phyloP scores from a whole-genome alignment of 1,140 invertebrate genomes.

The Cydia pomonella region DNA sequence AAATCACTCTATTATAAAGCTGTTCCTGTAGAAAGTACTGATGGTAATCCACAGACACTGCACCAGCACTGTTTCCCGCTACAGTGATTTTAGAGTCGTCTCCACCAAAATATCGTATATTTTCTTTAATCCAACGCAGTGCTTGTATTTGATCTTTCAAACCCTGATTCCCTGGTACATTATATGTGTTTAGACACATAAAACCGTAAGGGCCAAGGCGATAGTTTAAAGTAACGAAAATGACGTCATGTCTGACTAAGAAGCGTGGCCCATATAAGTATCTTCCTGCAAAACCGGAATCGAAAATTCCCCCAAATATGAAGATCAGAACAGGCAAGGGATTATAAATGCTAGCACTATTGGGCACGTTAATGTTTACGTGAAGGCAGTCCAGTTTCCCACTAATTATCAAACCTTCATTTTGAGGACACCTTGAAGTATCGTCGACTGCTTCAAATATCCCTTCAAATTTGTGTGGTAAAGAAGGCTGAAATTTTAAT shows the following conservation, averaged over 20 bases:
- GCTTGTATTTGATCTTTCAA: conserved; percentile 86
- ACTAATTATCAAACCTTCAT: conserved; percentile 24
- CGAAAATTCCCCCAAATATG: conserved; percentile 86
- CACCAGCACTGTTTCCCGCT: conserved; percentile 85
- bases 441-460: conserved; percentile 36
- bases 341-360: conserved; percentile 33
- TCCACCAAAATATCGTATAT: conserved; percentile 86
- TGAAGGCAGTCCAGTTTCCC: conserved; percentile 48
- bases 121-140: conserved; percentile 83
- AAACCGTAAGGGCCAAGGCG: conserved; percentile 85
- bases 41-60: conserved; percentile 51
- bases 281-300: conserved; percentile 70
- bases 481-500: background rate
- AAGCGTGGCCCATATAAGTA: conserved; percentile 76
- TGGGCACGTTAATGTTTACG: conserved; percentile 48
- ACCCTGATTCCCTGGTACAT: conserved; percentile 86
- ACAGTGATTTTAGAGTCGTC: conserved; percentile 83
- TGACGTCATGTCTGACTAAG: conserved; percentile 47
- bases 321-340: conserved; percentile 84
- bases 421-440: conserved; percentile 32
- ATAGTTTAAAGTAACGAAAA: conserved; percentile 77
- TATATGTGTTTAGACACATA: conserved; percentile 83
- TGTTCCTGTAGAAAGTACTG: conserved; percentile 41
- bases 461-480: conserved; percentile 16
- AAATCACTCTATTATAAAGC: conserved; percentile 49